Conservation (phyloP, 2,888 invertebrate species). For the Harpalus rufipes region DNA sequence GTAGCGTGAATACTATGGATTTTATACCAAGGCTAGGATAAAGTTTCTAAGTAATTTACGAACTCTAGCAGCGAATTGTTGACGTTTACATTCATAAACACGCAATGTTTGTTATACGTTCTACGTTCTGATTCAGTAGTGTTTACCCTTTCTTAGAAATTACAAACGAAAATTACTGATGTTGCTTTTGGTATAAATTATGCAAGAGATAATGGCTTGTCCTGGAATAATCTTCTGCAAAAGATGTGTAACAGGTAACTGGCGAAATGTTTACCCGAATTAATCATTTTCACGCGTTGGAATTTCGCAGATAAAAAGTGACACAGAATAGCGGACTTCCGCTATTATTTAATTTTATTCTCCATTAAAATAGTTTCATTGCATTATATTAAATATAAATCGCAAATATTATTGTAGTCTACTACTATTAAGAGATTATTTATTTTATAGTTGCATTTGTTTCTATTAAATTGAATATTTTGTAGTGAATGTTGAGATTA, state of each 20-base stretch:
- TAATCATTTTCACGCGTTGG: constrained; percentile 15
- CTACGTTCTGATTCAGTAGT: constrained; percentile 48
- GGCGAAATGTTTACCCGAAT: constrained; percentile 21
- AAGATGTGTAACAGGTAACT: constrained; percentile 44
- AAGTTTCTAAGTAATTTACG: constrained; percentile 33
- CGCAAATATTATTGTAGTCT: not conserved
- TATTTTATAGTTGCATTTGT: no score
- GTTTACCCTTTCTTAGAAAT: constrained; percentile 59
- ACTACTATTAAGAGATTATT: no score
- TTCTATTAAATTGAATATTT: no score
- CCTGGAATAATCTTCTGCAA: constrained; percentile 17
- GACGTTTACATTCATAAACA: constrained; percentile 60
- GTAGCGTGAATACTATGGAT: constrained; percentile 18
- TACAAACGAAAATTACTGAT: constrained; percentile 52
- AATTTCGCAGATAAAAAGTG: not conserved
- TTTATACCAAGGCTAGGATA: constrained; percentile 3
- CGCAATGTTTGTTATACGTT: constrained; percentile 57
- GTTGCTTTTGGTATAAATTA: constrained; percentile 36
- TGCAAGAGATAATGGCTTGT: constrained; percentile 33
- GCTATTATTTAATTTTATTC: not conserved
- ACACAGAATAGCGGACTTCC: not conserved
- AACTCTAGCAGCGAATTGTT: constrained; percentile 23
- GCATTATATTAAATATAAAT: not conserved
- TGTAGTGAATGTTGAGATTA: no score
- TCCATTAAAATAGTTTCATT: not conserved